Conservation (phyloP, 2,888 invertebrate genomes). For the Lithophane socia region DNA sequence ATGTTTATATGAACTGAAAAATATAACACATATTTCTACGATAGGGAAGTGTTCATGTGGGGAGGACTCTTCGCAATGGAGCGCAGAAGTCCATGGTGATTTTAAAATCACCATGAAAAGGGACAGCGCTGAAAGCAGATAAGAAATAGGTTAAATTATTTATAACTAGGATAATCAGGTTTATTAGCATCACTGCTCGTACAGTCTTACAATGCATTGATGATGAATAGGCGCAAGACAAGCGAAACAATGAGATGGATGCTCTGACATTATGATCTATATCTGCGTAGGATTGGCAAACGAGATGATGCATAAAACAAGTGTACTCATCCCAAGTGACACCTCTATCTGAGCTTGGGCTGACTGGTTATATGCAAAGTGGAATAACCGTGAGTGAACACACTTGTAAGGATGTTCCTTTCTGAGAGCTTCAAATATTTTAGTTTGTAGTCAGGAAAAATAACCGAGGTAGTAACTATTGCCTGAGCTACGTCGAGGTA, state of each 20-base stretch:
- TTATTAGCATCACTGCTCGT: not conserved
- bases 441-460: not conserved
- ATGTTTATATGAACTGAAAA: slow-evolving; percentile 46
- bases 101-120: slow-evolving; percentile 49
- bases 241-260: not conserved
- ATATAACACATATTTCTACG: slow-evolving; percentile 51
- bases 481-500: not conserved
- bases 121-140: slow-evolving; percentile 35
- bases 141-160: slow-evolving; percentile 27
- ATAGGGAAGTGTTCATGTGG: slow-evolving; percentile 51
- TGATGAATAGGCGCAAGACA: not conserved
- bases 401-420: not conserved
- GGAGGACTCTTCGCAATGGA: slow-evolving; percentile 41
- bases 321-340: not conserved
- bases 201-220: not conserved
- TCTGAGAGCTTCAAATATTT: not conserved
- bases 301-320: not conserved
- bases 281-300: not conserved
- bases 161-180: slow-evolving; percentile 32
- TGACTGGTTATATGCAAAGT: not conserved
- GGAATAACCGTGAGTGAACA: not conserved
- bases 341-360: too few species aligned
- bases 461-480: not conserved
- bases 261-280: not conserved
- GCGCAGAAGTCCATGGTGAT: slow-evolving; percentile 28